phyloP scores from a whole-genome alignment of 1,140 invertebrate species.

The Drosophila ironensis region DNA sequence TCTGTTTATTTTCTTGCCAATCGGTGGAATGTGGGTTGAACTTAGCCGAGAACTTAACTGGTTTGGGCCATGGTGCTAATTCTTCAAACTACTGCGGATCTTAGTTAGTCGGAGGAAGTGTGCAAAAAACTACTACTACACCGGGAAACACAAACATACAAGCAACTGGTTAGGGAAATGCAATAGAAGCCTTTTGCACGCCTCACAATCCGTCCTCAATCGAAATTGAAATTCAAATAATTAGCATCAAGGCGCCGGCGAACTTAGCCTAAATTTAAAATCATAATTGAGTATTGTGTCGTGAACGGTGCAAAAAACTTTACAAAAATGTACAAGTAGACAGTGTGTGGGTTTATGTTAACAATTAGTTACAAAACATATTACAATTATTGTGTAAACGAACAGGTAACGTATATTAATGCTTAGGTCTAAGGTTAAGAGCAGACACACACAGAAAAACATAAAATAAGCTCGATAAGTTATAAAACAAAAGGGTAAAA shows the following conservation, averaged over 20 bases:
- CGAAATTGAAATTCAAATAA: constrained; percentile 40
- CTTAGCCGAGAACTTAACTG: constrained; percentile 53
- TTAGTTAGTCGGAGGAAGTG: constrained; percentile 28
- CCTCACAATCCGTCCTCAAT: constrained; percentile 14
- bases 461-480: not conserved
- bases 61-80: constrained; percentile 32
- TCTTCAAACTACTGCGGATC: constrained; percentile 43
- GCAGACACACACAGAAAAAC: constrained; percentile 20
- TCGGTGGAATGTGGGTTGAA: constrained; percentile 67
- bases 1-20: constrained; percentile 39
- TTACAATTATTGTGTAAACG: constrained; percentile 26
- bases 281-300: constrained; percentile 17
- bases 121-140: constrained; percentile 72
- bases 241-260: constrained; percentile 44
- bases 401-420: constrained; percentile 53
- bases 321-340: constrained; percentile 71
- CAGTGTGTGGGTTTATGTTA: constrained; percentile 51
- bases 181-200: constrained; percentile 77
- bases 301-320: constrained; percentile 79
- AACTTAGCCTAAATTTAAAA: constrained; percentile 46
- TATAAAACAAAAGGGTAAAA: constrained; percentile 11
- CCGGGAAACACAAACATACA: constrained; percentile 23
- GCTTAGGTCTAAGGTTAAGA: constrained; percentile 31
- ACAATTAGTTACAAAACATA: constrained; percentile 65
- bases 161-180: constrained; percentile 48